phyloP scores from a whole-genome alignment of 2,888 invertebrate genomes.

The Phengaris arion region DNA sequence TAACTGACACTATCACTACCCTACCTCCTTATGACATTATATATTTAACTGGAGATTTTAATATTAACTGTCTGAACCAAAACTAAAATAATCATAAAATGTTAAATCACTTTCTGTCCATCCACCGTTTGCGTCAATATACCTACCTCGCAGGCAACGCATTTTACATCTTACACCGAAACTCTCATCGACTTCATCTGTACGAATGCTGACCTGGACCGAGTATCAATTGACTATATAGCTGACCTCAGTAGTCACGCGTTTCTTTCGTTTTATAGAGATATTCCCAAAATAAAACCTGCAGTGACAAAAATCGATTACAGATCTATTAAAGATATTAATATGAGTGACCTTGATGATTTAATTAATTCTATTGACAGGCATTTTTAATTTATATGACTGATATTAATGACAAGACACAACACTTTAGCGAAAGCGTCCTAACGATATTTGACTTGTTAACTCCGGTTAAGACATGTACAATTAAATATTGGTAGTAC shows the following conservation, averaged over 20 bases:
- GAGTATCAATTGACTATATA: neutral
- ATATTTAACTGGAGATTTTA: too few species aligned
- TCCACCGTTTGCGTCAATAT: neutral
- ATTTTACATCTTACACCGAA: conserved; percentile 31
- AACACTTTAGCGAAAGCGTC: neutral
- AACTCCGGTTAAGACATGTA: neutral
- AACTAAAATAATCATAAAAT: too few species aligned
- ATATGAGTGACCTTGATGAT: neutral
- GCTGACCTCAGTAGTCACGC: neutral
- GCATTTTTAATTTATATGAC: neutral
- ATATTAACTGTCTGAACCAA: too few species aligned
- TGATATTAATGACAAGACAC: neutral
- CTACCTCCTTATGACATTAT: neutral
- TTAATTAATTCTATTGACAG: neutral
- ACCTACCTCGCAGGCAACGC: neutral
- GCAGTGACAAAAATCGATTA: neutral
- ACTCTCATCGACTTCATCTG: conserved; percentile 39
- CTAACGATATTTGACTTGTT: neutral
- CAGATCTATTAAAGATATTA: neutral
- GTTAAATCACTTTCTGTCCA: too few species aligned
- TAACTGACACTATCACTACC: neutral
- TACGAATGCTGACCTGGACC: neutral
- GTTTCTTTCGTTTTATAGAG: neutral
- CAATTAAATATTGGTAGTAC: conserved; percentile 17
- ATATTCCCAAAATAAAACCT: neutral